A percentile compares a stretch with the other conserved stretches of the same genome.
These are phyloP conservation scores for Gopherus flavomarginatus DNA, from an alignment of 2,113 vertebrate genomes.

Conservation along the genomic window DNA sequence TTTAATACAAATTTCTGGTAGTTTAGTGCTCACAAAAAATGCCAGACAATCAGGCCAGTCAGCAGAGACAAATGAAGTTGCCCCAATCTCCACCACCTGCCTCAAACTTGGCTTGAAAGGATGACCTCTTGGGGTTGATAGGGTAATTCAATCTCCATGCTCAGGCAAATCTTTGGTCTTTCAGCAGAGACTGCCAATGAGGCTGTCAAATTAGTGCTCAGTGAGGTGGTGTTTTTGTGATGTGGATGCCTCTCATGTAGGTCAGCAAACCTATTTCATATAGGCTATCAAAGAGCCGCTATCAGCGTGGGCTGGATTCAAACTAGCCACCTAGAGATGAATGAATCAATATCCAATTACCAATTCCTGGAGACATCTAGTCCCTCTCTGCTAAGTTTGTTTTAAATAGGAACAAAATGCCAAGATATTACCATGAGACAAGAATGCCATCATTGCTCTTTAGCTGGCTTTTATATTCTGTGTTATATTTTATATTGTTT, in stretches of 20 bases:
- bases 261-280: neutral
- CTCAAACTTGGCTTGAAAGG: neutral
- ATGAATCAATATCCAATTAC: neutral
- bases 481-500: neutral
- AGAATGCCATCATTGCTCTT: neutral
- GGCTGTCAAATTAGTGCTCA: neutral
- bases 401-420: neutral
- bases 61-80: neutral
- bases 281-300: neutral
- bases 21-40: rapidly evolving
- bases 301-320: neutral
- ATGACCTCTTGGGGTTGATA: neutral
- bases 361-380: neutral
- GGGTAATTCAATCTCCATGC: neutral
- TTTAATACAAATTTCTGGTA: neutral
- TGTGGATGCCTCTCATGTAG: neutral
- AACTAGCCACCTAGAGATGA: neutral
- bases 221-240: neutral
- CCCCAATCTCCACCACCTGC: neutral
- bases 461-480: rapidly evolving
- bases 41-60: neutral
- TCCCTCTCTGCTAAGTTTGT: neutral
- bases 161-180: neutral
- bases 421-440: rapidly evolving
- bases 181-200: neutral